Evolutionary conservation across 2,888 invertebrate species (phyloP).

Genomic region (Drosophila rellima): DNA sequence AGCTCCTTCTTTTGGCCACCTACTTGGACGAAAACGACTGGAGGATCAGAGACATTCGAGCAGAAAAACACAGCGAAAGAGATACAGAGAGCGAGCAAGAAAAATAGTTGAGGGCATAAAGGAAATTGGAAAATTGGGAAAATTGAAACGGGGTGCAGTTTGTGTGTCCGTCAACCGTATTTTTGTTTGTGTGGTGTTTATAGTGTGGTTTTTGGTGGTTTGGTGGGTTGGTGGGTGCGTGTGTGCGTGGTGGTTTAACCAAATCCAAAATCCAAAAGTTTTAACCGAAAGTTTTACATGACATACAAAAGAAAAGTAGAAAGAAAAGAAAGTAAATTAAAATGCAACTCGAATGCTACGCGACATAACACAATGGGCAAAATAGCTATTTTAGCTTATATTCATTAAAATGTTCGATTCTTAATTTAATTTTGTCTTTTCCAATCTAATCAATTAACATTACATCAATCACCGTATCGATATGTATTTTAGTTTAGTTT

Average conservation of each 20-base stretch:
- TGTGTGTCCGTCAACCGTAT: conserved; percentile 75
- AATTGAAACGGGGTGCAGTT: conserved; percentile 43
- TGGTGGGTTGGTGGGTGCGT: conserved; percentile 52
- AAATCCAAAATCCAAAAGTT: conserved; percentile 81
- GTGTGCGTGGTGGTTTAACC: conserved; percentile 65
- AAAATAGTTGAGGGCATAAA: conserved; percentile 1
- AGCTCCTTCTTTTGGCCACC: conserved; percentile 86
- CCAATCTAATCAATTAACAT: not conserved
- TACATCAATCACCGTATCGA: not conserved
- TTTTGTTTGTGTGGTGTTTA: conserved; percentile 50
- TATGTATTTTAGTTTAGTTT: too few species aligned
- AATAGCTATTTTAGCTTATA: not conserved
- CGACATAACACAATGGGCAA: not conserved
- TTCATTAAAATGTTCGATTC: not conserved
- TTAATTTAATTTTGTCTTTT: not conserved
- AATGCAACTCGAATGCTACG: conserved; percentile 53
- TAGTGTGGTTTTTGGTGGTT: conserved; percentile 38
- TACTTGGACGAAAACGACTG: conserved; percentile 86
- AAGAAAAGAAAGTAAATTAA: conserved; percentile 77
- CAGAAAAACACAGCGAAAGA: conserved; percentile 36
- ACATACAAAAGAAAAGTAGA: conserved; percentile 77
- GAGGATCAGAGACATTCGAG: conserved; percentile 65
- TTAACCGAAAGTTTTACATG: conserved; percentile 68
- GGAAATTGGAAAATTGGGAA: conserved; percentile 12
- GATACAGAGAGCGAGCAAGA: conserved; percentile 7